A percentile compares a stretch with the other conserved stretches of the same genome.
Evolutionary conservation across 2,888 invertebrate species (phyloP).

Genomic region (Brachyptera putata): DNA sequence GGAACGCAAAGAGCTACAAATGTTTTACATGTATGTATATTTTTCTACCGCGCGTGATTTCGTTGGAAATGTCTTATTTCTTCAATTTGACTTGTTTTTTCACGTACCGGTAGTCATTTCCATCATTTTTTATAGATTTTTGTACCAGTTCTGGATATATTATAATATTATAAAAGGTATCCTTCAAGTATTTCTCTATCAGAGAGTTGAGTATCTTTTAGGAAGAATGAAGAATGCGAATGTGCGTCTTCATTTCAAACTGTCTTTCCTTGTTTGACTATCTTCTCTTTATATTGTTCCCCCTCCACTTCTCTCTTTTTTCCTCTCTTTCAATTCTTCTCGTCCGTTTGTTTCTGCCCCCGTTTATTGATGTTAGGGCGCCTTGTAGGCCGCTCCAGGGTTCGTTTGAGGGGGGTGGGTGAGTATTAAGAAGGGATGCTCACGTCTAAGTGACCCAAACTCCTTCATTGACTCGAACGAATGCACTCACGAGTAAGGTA

Average conservation of each 20-base stretch:
- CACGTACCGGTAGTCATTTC: too few species aligned
- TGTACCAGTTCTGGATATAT: too few species aligned
- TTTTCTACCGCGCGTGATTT: too few species aligned
- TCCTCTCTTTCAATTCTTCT: slow-evolving; percentile 25
- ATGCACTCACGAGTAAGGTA: not conserved
- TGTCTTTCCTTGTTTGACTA: slow-evolving; percentile 27
- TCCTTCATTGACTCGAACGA: not conserved
- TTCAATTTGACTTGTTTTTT: too few species aligned
- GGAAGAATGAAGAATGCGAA: not conserved
- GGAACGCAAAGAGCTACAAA: not conserved
- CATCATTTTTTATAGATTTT: too few species aligned
- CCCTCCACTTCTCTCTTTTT: slow-evolving; percentile 15
- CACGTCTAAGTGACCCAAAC: not conserved
- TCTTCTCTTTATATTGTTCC: slow-evolving; percentile 24
- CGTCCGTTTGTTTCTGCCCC: too few species aligned
- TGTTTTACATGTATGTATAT: too few species aligned
- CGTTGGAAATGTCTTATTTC: too few species aligned
- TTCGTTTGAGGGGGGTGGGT: not conserved
- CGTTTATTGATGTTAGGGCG: slow-evolving; percentile 32
- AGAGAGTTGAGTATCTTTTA: not conserved
- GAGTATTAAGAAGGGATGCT: not conserved
- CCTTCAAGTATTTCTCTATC: too few species aligned
- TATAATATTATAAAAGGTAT: too few species aligned
- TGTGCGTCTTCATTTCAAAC: not conserved
- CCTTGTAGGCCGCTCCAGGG: slow-evolving; percentile 4